Evolutionary conservation across 2,113 vertebrate species (phyloP).

Genomic region (Ahaetulla prasina): DNA sequence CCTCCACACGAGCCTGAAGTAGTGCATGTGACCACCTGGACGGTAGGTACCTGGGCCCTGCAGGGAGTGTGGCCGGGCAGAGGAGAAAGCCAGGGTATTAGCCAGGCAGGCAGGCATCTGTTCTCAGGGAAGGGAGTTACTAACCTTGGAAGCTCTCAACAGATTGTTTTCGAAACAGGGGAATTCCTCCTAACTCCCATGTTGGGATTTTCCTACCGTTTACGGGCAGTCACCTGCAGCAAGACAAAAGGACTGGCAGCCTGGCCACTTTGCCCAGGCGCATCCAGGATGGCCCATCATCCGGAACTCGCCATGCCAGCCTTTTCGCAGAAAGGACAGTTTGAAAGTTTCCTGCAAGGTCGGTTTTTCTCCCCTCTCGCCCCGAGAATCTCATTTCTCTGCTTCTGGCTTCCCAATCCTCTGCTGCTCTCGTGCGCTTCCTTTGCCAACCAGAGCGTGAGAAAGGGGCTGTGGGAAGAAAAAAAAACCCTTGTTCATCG

Average conservation of each 20-base stretch:
- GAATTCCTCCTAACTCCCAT: not conserved
- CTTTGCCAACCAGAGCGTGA: not conserved
- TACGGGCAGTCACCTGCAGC: not conserved
- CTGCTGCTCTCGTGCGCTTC: not conserved
- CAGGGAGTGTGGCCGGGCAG: not conserved
- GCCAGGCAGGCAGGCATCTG: not conserved
- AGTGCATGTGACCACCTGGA: not conserved
- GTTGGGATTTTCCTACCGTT: not conserved
- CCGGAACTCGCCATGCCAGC: not conserved
- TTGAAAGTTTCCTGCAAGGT: not conserved
- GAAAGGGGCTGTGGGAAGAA: not conserved
- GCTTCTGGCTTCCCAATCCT: not conserved
- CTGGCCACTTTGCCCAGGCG: not conserved
- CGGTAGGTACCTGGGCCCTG: not conserved
- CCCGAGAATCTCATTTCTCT: not conserved
- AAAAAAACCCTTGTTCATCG: not conserved
- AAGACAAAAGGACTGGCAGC: not conserved
- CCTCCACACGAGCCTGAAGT: not conserved
- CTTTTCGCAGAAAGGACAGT: fast-evolving
- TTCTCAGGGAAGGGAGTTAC: not conserved
- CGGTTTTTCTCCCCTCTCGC: not conserved
- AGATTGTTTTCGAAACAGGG: not conserved
- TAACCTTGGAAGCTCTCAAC: not conserved
- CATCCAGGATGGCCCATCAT: not conserved
- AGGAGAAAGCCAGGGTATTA: not conserved